These are phyloP conservation scores for Pogonomyrmex californicus DNA, from an alignment of 1,140 invertebrate species.

Conservation along the genomic window DNA sequence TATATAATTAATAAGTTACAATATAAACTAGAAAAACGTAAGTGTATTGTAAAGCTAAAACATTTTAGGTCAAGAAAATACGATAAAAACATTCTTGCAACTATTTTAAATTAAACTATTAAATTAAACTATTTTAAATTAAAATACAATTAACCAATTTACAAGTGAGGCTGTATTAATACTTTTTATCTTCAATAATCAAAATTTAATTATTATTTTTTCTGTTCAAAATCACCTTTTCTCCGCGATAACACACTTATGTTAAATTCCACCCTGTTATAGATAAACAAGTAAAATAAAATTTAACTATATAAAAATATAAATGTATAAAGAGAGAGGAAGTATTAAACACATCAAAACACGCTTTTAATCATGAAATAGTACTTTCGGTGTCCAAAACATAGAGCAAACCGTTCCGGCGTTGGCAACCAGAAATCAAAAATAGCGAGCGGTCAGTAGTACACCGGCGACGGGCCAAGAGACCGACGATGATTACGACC, in stretches of 20 bases:
- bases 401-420: background rate
- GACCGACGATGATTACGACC: background rate
- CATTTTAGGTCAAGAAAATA: background rate
- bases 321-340: background rate
- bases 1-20: background rate
- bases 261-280: background rate
- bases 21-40: background rate
- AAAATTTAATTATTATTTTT: background rate
- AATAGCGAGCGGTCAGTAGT: conserved; percentile 32
- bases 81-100: too few species aligned
- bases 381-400: background rate
- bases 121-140: background rate
- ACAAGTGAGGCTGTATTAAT: background rate
- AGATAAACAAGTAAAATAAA: background rate
- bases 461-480: conserved; percentile 51
- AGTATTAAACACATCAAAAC: background rate
- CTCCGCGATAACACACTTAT: background rate
- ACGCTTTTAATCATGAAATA: background rate
- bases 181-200: too few species aligned
- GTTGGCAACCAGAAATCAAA: conserved; percentile 29
- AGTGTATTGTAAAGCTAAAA: background rate
- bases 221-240: background rate
- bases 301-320: background rate
- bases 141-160: too few species aligned
- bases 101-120: conserved; percentile 2